Base-by-base conservation (phyloP, 1,140 invertebrate species). In the Penaeus japonicus region DNA sequence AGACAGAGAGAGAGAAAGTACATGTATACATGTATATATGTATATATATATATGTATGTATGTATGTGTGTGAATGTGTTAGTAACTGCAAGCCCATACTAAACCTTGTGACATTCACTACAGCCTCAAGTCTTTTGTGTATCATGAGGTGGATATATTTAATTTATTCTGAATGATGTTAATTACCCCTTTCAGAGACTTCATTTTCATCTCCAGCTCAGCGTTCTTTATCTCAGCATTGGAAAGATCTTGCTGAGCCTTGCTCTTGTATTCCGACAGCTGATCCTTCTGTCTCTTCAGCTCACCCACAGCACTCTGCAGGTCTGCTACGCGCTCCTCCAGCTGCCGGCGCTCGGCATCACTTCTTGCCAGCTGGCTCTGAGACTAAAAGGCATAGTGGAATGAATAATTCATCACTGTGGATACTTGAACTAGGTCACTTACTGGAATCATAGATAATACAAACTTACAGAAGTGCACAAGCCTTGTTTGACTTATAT, bases 201-300 rank as follows among this genome's bases (percentile, higher is more conserved):
- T 90, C 62, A 90, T 85, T 59, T 53, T 89, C 90, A 90, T 90
- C 79, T 90, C 90, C 53, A 90, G 57, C 81, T 90, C 90, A 57
- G 90, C 90, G 81, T 90, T 90, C 57, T 85, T 82, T 57, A 90
- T 85, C 79, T 90, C 90, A 18, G 87, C 87, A 79, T 90, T 90
- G 78, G 87, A 86, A 20, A 90, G 90, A 77, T 90, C 90, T 62
- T 90, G 90, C 84, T 90, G 90, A 39, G 83, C 79, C 79, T 90
- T 90, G 57, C 57, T 87, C 80, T 90, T 90, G 24, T 65, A 82
- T 12, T 90, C 90, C 5, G 77, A 32, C 62, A 89, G 80, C 70
- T 89, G 90, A 30, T 90, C 90, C 54, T 90, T 90, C 84, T 90
- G 90, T 1, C 90, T 83, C 57, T 85, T 78, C n/a, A 90, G 84